phyloP scores from a whole-genome alignment of 1,140 invertebrate genomes.

The Brachionus manjavacas region DNA sequence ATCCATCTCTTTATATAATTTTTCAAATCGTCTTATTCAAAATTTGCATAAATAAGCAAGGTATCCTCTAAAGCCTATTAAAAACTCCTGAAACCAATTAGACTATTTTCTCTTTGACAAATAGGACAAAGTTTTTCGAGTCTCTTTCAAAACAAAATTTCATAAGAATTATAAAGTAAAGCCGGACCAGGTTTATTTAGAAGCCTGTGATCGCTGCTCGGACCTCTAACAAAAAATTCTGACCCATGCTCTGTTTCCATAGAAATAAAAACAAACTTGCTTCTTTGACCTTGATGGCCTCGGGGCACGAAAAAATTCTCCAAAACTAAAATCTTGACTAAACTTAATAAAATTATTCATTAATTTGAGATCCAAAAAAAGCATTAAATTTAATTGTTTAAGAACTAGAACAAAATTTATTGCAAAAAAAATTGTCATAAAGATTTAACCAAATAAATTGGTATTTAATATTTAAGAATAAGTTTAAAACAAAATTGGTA shows the following conservation, averaged over 20 bases:
- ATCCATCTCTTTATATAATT: conserved; percentile 20
- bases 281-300: not conserved
- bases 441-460: not conserved
- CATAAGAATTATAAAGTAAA: not conserved
- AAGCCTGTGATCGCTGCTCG: not conserved
- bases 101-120: not conserved
- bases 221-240: not conserved
- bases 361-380: not conserved
- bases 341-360: not conserved
- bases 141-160: not conserved
- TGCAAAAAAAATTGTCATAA: not conserved
- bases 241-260: not conserved
- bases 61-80: conserved; percentile 2
- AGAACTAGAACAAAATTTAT: not conserved
- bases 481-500: not conserved
- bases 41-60: conserved; percentile 5
- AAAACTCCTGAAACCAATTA: not conserved
- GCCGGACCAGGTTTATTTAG: not conserved
- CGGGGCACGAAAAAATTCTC: not conserved
- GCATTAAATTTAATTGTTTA: not conserved
- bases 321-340: not conserved
- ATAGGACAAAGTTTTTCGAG: not conserved
- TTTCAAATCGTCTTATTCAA: not conserved
- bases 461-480: not conserved
- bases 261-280: not conserved